These are phyloP conservation scores for Cheumatopsyche charites DNA, from an alignment of 1,140 invertebrate genomes.

Conservation along the genomic window DNA sequence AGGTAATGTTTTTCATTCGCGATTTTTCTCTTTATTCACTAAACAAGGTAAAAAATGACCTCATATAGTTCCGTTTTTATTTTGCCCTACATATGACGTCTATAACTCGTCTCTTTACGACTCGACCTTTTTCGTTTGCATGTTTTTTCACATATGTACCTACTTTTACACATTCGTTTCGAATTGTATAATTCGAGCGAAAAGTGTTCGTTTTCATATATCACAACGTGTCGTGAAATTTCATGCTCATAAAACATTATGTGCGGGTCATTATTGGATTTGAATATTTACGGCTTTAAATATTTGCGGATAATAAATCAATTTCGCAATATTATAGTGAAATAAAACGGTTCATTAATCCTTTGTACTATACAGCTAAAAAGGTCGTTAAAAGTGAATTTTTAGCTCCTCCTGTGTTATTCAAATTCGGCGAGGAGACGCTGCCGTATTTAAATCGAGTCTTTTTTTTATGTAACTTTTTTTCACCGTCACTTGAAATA, in stretches of 20 bases:
- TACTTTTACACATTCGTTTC: too few relatives aligned
- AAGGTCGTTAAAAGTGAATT: constrained; percentile 20
- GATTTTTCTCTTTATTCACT: constrained; percentile 9
- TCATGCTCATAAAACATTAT: too few relatives aligned
- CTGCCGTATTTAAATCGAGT: constrained; percentile 3
- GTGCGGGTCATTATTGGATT: too few relatives aligned
- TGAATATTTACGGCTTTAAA: too few relatives aligned
- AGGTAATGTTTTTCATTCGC: too few relatives aligned
- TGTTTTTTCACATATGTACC: too few relatives aligned
- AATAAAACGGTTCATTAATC: constrained; percentile 7
- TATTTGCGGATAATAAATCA: too few relatives aligned
- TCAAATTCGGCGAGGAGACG: constrained; percentile 5
- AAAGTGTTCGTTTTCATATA: too few relatives aligned
- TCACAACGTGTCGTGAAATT: too few relatives aligned
- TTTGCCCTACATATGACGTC: neutral
- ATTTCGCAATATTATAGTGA: too few relatives aligned
- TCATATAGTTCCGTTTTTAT: constrained; percentile 16
- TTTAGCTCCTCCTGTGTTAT: constrained; percentile 14
- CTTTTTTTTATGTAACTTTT: constrained; percentile 17
- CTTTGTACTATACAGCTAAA: constrained; percentile 1
- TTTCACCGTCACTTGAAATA: constrained; percentile 15
- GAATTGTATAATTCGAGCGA: too few relatives aligned
- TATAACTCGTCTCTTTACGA: constrained; percentile 17
- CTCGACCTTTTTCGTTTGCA: constrained; percentile 4
- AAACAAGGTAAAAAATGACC: constrained; percentile 3